Evolutionary conservation across 2,888 invertebrate species (phyloP), one percentile per base, ranked within the genome.

Genomic region (Neoaliturus tenellus): DNA sequence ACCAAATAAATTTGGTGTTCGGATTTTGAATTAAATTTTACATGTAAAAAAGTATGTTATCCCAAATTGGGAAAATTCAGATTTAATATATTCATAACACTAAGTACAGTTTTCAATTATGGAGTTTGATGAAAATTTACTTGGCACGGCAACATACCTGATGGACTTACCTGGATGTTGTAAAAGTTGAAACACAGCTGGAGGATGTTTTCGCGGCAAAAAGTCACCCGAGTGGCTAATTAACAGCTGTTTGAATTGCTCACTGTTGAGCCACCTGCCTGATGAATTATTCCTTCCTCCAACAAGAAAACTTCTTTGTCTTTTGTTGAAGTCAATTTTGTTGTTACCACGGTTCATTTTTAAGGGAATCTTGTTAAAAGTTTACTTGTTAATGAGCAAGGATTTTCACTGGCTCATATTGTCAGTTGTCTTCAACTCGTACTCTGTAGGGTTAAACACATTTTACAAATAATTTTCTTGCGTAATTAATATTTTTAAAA

Each of bases 251-350:
- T 78, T 78, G 55, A 31, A 33, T 44, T 51, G 55, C 28, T 33
- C 78, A 55, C 33, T 33, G 55, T 55, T 31, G n/a, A n/a, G 78
- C 33, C 78, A 78, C 25, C 78, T 41, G 33, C n/a, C 39, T 33
- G 33, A 48, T 78, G 51, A 78, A 78, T 78, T 78, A 78, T 78
- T 78, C 78, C 71, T 51, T 55, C 35, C 71, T 44, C 41, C 44
- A 3, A 41, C 28, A 28, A 28, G 73, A 44, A 75, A 75, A 75
- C 71, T 55, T 23, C 55, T 62, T 62, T 84, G 86, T 87, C 88
- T 88, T 86, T 91, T 92, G 87, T 28, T 14, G 31, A 62, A 28
- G 62, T 62, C 8, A 28, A 62, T 62, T 62, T 51, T n/a, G 62
- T 62, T n/a, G 62, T 62, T 51, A 51, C 20, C 23, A 51, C 20